Base-by-base conservation (phyloP, 2,797 vertebrate species). In the Xiphophorus birchmanni region DNA sequence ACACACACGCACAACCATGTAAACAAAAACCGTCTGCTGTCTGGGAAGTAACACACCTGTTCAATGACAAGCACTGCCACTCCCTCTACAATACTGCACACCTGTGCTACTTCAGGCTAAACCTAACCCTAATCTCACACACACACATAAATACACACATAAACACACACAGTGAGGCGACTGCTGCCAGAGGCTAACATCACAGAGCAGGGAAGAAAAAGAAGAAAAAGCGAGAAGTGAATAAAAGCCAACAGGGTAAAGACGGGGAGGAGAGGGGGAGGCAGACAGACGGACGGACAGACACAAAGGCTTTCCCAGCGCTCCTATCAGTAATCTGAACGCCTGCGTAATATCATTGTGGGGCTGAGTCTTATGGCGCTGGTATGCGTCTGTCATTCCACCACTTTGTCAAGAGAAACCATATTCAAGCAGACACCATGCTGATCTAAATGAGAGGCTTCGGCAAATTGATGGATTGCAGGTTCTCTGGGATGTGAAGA, bases 1-100 rank as follows among this genome's bases (percentile, higher is more conserved):
- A 6, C 77, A 42, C 78, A 82, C 82, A 76, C 56, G 88, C 88
- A 89, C 78, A 73, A 65, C 73, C 88, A 81, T 93, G 90, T 93
- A 92, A 93, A 93, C 93, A 93, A 91, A 91, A 92, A 91, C 84
- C 86, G 84, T 91, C 90, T 90, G 90, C 91, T 90, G 90, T 92
- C 92, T 93, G 91, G 89, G 91, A 94, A 92, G 89, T 90, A 85
- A 90, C 92, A 94, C 94, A 95, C 93, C 93, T 95, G 94, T 92
- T 93, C 87, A 91, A 88, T 93, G 90, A 94, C 93, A 93, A 91
- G 89, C 87, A 79, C 75, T 35, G 88, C 94, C 94, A 92, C 93
- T 83, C 94, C 94, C 92, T 95, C 93, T 77, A 90, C 90, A 93
- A 92, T 91, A 82, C 90, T 87, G 91, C 93, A 93, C 93, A 95